phyloP scores from a whole-genome alignment of 1,140 invertebrate species.

The Nasonia longicornis region DNA sequence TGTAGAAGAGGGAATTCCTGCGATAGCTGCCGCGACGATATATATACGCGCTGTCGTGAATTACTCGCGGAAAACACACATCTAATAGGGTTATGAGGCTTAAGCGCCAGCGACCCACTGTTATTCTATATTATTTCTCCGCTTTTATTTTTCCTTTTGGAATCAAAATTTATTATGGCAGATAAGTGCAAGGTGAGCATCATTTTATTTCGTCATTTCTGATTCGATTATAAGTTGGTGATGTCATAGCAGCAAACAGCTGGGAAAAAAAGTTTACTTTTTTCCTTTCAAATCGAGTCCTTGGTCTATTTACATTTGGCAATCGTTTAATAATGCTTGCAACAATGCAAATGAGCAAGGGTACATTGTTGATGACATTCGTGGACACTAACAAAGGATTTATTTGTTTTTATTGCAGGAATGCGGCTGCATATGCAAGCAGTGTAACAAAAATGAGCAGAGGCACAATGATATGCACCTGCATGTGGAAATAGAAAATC shows the following conservation, averaged over 20 bases:
- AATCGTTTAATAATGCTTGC: neutral
- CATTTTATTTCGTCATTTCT: neutral
- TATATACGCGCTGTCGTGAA: constrained; percentile 2
- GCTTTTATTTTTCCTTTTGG: constrained; percentile 47
- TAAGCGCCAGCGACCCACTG: constrained; percentile 46
- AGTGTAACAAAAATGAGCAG: constrained; percentile 64
- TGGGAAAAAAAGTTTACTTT: neutral
- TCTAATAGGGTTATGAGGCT: constrained; percentile 58
- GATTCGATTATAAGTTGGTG: neutral
- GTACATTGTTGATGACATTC: no score
- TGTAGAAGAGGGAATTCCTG: constrained; percentile 6
- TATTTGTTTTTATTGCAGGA: constrained; percentile 62
- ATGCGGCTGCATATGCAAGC: constrained; percentile 72
- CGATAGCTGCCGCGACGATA: neutral
- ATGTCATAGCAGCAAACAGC: neutral
- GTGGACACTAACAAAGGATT: neutral
- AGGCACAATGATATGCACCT: constrained; percentile 77
- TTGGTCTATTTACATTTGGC: neutral
- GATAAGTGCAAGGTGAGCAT: constrained; percentile 60
- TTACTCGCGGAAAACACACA: constrained; percentile 6
- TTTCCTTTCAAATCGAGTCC: neutral
- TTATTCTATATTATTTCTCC: constrained; percentile 53
- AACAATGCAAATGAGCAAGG: neutral
- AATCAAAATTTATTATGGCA: constrained; percentile 52
- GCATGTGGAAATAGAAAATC: constrained; percentile 88